Conservation (phyloP, 2,888 invertebrate genomes). For the Chrysolina americana region DNA sequence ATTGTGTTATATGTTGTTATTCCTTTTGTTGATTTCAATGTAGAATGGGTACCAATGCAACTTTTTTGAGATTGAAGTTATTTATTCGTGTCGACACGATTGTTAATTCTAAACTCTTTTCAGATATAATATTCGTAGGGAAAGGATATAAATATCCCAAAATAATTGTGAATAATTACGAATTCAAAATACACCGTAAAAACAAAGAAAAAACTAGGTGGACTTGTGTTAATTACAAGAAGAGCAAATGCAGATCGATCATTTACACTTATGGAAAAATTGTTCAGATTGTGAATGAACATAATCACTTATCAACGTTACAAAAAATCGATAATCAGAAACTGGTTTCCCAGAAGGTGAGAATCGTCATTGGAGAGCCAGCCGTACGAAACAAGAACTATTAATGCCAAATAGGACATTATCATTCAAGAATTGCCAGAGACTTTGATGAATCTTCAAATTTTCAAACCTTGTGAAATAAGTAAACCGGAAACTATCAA, state of each 20-base stretch:
- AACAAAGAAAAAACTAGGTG: slow-evolving; percentile 49
- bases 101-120: slow-evolving; percentile 34
- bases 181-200: slow-evolving; percentile 51
- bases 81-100: too few relatives aligned
- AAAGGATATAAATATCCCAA: slow-evolving; percentile 56
- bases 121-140: slow-evolving; percentile 54
- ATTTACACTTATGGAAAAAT: slow-evolving; percentile 43
- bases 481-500: too few relatives aligned
- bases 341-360: slow-evolving; percentile 44
- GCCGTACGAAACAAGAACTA: neutral
- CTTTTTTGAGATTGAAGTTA: too few relatives aligned
- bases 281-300: slow-evolving; percentile 46
- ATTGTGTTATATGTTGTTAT: too few relatives aligned
- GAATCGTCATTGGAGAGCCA: slow-evolving; percentile 36
- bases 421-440: too few relatives aligned
- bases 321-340: slow-evolving; percentile 28
- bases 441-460: too few relatives aligned
- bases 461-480: too few relatives aligned
- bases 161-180: slow-evolving; percentile 53
- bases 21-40: too few relatives aligned
- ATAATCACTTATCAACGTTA: slow-evolving; percentile 50
- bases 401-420: neutral
- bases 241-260: slow-evolving; percentile 42
- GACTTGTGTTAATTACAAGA: slow-evolving; percentile 49
- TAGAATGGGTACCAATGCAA: too few relatives aligned